phyloP scores from a whole-genome alignment of 2,797 vertebrate species.

The Sandelia bainsii region DNA sequence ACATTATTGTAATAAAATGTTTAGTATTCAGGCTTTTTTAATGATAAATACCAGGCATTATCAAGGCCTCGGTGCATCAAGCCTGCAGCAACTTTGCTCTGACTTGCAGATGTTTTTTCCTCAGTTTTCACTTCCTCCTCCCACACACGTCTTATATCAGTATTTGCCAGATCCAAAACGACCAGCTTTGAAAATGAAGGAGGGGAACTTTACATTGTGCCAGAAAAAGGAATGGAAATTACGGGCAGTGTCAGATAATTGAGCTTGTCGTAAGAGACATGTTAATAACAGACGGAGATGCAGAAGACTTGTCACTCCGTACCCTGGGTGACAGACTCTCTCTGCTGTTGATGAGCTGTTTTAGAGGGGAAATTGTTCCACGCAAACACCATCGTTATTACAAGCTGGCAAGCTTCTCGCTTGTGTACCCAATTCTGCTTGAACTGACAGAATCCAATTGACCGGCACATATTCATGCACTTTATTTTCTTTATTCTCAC shows the following conservation, averaged over 20 bases:
- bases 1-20: slow-evolving; percentile 19
- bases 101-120: slow-evolving; percentile 86
- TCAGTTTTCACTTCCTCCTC: slow-evolving; percentile 78
- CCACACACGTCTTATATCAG: slow-evolving; percentile 87
- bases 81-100: slow-evolving; percentile 88
- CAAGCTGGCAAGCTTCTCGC: slow-evolving; percentile 86
- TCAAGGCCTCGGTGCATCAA: slow-evolving; percentile 54
- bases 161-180: slow-evolving; percentile 84
- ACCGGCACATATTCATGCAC: slow-evolving; percentile 90
- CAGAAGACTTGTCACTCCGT: slow-evolving; percentile 89
- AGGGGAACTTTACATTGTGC: slow-evolving; percentile 91
- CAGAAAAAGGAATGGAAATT: slow-evolving; percentile 90
- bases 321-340: slow-evolving; percentile 89
- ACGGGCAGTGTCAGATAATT: slow-evolving; percentile 92
- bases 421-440: slow-evolving; percentile 89
- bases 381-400: slow-evolving; percentile 90
- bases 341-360: slow-evolving; percentile 90
- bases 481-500: slow-evolving; percentile 91
- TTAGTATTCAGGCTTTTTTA: slow-evolving; percentile 29
- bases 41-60: slow-evolving; percentile 32
- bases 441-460: slow-evolving; percentile 92
- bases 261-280: slow-evolving; percentile 91
- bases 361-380: slow-evolving; percentile 90
- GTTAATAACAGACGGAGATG: slow-evolving; percentile 90
- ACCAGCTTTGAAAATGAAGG: slow-evolving; percentile 87